Evolutionary conservation across 2,888 invertebrate genomes (phyloP), one percentile per base, ranked within the genome.

Genomic region (Latrodectus hesperus): DNA sequence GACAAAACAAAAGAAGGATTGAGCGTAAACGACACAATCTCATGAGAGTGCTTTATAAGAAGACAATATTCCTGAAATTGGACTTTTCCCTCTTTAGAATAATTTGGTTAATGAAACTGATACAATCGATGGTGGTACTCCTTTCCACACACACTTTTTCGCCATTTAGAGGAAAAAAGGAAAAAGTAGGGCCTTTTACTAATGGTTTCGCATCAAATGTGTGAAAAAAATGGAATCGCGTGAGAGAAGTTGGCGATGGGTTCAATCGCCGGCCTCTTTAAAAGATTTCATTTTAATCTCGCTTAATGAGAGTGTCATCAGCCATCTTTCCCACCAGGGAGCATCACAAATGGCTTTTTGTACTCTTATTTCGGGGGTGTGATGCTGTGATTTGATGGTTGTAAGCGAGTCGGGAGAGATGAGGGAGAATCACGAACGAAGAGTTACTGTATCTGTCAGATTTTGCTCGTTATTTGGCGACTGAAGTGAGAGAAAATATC

Each of bases 231-330:
- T 51, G 76, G 52, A 60, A 60, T 6, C 60, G 38, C n/a, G 60
- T 67, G n/a, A 60, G 60, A 60, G 60, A 60, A n/a, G n/a, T 60
- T 60, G 60, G 60, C 60, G 60, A 60, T 60, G 14, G n/a, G 60
- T 60, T 60, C 60, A 60, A 60, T 60, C 60, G 60, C 60, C 60
- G n/a, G 4, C 73, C 73, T 51, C 70, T 73, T 84, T 55, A 76
- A 87, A 65, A 81, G 76, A 87, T 87, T 87, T 81, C 86, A 87
- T 87, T 87, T 87, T 87, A 87, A 87, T 87, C 86, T 77, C 71
- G 65, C 77, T 87, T 87, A 87, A 87, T 87, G 86, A 87, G 81
- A 55, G 77, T 81, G 81, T 87, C 81, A 51, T 60, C 60, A 12
- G n/a, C 6, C 60, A 60, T 10, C 38, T 51, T 52, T 68, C 75